phyloP scores from a whole-genome alignment of 2,888 invertebrate species.

The Cerastis rubricosa region DNA sequence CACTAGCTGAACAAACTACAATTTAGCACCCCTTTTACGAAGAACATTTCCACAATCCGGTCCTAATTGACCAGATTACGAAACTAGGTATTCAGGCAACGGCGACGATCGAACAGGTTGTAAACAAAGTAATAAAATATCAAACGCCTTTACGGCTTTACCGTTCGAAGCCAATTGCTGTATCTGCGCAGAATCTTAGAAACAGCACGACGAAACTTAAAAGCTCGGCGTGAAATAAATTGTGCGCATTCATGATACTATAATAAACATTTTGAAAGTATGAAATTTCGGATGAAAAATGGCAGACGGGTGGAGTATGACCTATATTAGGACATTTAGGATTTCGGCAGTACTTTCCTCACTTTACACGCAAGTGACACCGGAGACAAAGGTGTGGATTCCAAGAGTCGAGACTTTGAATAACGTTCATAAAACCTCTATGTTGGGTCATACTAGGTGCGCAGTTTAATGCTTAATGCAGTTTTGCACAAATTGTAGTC shows the following conservation, averaged over 20 bases:
- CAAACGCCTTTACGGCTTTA: slow-evolving; percentile 69
- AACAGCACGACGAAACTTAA: background rate
- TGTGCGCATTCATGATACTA: no score
- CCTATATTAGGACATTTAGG: background rate
- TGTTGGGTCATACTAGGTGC: background rate
- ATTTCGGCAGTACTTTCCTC: no score
- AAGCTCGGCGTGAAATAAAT: background rate
- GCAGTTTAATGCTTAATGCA: slow-evolving; percentile 4
- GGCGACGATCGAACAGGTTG: slow-evolving; percentile 51
- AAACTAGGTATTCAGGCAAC: slow-evolving; percentile 64
- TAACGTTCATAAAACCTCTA: background rate
- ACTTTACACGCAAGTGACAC: no score
- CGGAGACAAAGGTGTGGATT: background rate
- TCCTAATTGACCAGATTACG: slow-evolving; percentile 39
- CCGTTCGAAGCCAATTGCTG: slow-evolving; percentile 67
- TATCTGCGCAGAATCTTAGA: slow-evolving; percentile 27
- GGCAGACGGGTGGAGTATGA: background rate
- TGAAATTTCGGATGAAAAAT: no score
- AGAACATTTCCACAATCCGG: slow-evolving; percentile 23
- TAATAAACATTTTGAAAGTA: no score
- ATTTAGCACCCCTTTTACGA: slow-evolving; percentile 8
- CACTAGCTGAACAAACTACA: slow-evolving; percentile 10
- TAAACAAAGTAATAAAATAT: slow-evolving; percentile 72
- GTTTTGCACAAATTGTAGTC: slow-evolving; percentile 13
- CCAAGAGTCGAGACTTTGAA: background rate